phyloP scores from a whole-genome alignment of 2,113 vertebrate genomes.

The Sturnira hondurensis region DNA sequence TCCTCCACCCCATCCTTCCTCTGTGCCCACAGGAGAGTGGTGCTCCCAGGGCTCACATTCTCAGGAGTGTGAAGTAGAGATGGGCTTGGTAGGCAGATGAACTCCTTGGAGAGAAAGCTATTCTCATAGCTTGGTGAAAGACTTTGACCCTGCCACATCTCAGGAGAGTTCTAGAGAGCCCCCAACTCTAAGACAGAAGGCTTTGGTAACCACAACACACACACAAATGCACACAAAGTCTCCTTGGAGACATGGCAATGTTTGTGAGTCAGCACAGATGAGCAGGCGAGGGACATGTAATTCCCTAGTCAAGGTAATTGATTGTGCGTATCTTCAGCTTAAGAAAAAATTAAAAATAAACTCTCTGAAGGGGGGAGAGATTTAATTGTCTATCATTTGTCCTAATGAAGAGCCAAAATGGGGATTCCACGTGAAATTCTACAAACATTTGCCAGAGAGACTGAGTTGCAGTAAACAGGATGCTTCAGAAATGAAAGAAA shows the following conservation, averaged over 20 bases:
- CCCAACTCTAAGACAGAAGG: background rate
- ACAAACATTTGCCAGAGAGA: background rate
- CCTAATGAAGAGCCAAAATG: conserved; percentile 23
- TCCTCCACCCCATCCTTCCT: background rate
- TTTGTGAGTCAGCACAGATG: background rate
- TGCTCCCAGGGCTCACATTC: background rate
- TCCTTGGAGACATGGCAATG: background rate
- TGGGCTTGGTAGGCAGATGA: rapidly evolving
- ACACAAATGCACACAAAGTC: background rate
- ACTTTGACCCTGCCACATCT: background rate
- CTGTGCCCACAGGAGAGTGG: background rate
- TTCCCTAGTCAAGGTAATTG: conserved; percentile 45
- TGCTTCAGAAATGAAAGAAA: conserved; percentile 63
- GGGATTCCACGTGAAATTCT: conserved; percentile 39
- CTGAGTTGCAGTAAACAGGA: conserved; percentile 55
- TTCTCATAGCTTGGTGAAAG: background rate
- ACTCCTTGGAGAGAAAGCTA: background rate
- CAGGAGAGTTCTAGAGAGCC: background rate
- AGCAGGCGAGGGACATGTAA: background rate
- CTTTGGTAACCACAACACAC: background rate
- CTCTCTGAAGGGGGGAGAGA: background rate
- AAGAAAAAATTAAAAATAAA: background rate
- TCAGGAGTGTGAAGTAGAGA: background rate
- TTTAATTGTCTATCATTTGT: background rate
- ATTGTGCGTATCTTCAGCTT: conserved; percentile 33